These are phyloP conservation scores for Odontamblyopus rebecca DNA, from an alignment of 2,797 vertebrate genomes.

Conservation along the genomic window DNA sequence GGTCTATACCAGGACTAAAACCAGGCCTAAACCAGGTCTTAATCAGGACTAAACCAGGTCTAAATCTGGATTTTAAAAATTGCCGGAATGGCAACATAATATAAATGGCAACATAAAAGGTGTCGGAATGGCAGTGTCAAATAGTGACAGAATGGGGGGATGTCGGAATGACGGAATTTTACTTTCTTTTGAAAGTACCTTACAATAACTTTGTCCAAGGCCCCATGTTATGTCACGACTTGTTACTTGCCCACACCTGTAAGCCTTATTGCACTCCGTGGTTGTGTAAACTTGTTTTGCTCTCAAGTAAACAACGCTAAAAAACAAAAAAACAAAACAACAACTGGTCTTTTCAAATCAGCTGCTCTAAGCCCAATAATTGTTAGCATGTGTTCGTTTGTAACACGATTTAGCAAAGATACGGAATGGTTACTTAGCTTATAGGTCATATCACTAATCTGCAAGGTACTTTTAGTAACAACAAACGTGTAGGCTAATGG, in stretches of 20 bases:
- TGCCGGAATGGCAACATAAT: no score
- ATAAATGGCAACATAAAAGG: no score
- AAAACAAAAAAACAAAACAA: background rate
- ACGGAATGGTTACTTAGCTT: background rate
- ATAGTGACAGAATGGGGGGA: no score
- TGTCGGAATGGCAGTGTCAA: no score
- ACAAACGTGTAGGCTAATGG: no score
- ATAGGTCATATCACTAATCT: background rate
- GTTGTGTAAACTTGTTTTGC: conserved; percentile 46
- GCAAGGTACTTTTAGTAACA: no score
- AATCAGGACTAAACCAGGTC: no score
- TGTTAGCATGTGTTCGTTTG: background rate
- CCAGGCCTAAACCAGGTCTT: no score
- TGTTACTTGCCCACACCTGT: conserved; percentile 17
- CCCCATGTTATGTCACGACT: conserved; percentile 32
- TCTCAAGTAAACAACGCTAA: conserved; percentile 7
- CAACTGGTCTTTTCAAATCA: conserved; percentile 7
- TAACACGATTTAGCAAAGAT: background rate
- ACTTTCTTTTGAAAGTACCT: conserved; percentile 20
- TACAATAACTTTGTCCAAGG: conserved; percentile 30
- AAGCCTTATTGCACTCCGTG: conserved; percentile 26
- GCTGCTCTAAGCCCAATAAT: conserved; percentile 5
- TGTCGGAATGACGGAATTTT: background rate
- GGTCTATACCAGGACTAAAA: no score
- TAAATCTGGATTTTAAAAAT: no score